Evolutionary conservation across 2,113 vertebrate genomes (phyloP).

Genomic region (Colaptes auratus): DNA sequence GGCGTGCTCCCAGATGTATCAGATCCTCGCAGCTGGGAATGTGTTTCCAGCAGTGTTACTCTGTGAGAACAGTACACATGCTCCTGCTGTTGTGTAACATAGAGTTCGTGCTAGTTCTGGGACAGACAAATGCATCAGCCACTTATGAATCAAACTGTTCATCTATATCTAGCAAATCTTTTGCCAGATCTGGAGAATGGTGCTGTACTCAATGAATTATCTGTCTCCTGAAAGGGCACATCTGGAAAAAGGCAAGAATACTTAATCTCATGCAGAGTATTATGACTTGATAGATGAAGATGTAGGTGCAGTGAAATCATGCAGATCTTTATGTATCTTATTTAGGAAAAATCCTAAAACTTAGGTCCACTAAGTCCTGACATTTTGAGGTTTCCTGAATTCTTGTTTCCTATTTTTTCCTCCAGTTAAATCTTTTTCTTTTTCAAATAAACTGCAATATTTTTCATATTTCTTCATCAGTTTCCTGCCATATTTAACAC

Average conservation of each 20-base stretch:
- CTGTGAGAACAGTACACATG: accelerated
- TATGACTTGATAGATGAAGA: neutral
- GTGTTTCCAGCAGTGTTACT: neutral
- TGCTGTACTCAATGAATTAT: neutral
- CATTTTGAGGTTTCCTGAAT: neutral
- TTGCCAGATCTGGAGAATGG: neutral
- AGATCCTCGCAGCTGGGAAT: neutral
- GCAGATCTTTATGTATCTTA: neutral
- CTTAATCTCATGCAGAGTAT: neutral
- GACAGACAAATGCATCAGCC: neutral
- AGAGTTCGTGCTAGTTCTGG: neutral
- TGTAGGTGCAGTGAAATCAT: neutral
- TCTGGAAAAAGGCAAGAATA: neutral
- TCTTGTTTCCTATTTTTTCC: neutral
- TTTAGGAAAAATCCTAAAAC: neutral
- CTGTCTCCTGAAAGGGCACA: neutral
- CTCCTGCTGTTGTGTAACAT: neutral
- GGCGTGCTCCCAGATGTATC: neutral
- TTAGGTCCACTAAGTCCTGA: neutral
- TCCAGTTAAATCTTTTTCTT: neutral
- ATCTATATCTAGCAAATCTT: neutral
- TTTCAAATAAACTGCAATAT: neutral
- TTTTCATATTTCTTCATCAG: neutral
- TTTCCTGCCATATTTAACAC: neutral
- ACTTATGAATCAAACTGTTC: accelerated